Conservation (phyloP, 2,797 vertebrate genomes). For the Ctenochaetus hawaiiensis region DNA sequence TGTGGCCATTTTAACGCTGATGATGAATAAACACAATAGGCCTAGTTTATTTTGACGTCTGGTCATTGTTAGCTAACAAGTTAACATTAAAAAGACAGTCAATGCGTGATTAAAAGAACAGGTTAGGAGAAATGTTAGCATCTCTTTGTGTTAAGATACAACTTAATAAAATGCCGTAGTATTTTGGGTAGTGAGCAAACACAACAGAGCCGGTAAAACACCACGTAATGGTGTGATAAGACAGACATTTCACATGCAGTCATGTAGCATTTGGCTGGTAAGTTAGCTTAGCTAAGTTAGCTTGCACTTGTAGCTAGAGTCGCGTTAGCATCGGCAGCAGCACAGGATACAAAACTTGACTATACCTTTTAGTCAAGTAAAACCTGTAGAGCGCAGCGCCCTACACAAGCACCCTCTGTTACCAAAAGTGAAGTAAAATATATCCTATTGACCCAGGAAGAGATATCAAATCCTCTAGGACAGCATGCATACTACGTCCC, state of each 20-base stretch:
- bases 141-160: neutral
- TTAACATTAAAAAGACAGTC: neutral
- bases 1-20: neutral
- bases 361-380: constrained; percentile 67
- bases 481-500: constrained; percentile 4
- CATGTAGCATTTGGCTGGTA: neutral
- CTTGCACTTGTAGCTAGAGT: constrained; percentile 42
- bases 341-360: neutral
- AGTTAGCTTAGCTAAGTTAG: constrained; percentile 15
- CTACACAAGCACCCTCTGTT: neutral
- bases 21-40: neutral
- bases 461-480: constrained; percentile 13
- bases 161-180: fast-evolving
- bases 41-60: neutral
- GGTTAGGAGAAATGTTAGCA: fast-evolving
- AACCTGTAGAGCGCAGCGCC: constrained; percentile 1
- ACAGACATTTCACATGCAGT: neutral
- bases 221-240: too few relatives aligned
- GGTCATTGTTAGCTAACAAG: neutral
- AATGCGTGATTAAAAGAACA: neutral
- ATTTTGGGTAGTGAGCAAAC: fast-evolving
- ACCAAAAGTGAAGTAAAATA: neutral
- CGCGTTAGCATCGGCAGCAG: constrained; percentile 38
- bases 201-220: fast-evolving
- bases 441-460: neutral